phyloP scores from a whole-genome alignment of 2,113 vertebrate genomes.

The Dryoscopus gambensis region DNA sequence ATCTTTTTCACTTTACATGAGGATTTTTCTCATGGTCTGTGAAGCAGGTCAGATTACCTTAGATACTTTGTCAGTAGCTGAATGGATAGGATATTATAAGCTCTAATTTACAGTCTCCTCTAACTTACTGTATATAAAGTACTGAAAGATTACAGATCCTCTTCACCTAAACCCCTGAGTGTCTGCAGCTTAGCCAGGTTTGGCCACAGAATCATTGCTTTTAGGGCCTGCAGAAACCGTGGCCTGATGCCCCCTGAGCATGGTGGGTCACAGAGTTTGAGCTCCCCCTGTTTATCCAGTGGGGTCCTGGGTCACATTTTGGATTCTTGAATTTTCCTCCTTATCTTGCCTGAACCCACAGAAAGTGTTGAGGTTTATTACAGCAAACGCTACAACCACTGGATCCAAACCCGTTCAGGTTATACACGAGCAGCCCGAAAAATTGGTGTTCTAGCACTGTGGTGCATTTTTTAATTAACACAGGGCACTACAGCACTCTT shows the following conservation, averaged over 20 bases:
- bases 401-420: neutral
- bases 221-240: neutral
- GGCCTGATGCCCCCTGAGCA: neutral
- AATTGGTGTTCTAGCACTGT: neutral
- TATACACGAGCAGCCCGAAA: neutral
- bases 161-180: neutral
- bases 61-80: constrained; percentile 7
- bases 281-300: neutral
- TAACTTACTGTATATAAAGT: neutral
- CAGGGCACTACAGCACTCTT: neutral
- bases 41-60: constrained; percentile 42
- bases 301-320: neutral
- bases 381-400: too few relatives aligned
- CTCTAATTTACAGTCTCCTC: neutral
- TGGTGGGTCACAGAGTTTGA: neutral
- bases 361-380: neutral
- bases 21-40: constrained; percentile 20
- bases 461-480: neutral
- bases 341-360: neutral
- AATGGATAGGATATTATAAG: constrained; percentile 5
- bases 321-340: neutral
- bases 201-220: neutral
- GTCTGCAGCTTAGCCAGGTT: neutral
- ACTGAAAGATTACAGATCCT: neutral
- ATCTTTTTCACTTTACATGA: constrained; percentile 23